Conservation (phyloP, 2,888 invertebrate species). For the Strigamia crassipes region DNA sequence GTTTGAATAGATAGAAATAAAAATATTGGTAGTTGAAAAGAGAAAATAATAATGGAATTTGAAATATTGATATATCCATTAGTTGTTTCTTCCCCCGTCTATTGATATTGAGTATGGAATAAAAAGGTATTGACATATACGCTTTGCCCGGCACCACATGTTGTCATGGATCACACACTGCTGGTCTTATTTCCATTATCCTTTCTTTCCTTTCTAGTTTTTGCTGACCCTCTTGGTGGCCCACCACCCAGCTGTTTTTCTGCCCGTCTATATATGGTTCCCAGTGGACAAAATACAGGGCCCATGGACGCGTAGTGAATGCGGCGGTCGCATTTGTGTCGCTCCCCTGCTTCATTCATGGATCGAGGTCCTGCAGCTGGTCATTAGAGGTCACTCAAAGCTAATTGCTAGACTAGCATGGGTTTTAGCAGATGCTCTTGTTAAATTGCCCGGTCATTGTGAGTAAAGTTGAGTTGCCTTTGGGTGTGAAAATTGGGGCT, state of each 20-base stretch:
- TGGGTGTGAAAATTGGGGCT: constrained; percentile 24
- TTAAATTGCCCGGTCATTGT: constrained; percentile 28
- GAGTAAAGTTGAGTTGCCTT: background rate
- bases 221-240: background rate
- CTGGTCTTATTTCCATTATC: constrained; percentile 32
- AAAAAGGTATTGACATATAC: constrained; percentile 18
- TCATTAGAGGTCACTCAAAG: constrained; percentile 42
- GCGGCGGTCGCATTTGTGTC: constrained; percentile 33
- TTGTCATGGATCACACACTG: constrained; percentile 40
- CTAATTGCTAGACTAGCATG: constrained; percentile 40
- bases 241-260: constrained; percentile 24
- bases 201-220: background rate
- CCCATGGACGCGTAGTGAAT: constrained; percentile 9
- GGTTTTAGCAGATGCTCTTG: constrained; percentile 40
- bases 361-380: constrained; percentile 37
- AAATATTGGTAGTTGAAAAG: background rate
- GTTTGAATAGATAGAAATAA: too few species aligned
- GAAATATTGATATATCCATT: background rate
- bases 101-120: background rate
- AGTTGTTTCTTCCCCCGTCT: background rate
- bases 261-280: background rate
- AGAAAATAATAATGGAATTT: background rate
- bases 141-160: constrained; percentile 17
- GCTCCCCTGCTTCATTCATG: constrained; percentile 40
- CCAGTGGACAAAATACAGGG: constrained; percentile 6